Evolutionary conservation across 2,113 vertebrate species (phyloP), one percentile per base, ranked within the genome.

Genomic region (Columbina picui): DNA sequence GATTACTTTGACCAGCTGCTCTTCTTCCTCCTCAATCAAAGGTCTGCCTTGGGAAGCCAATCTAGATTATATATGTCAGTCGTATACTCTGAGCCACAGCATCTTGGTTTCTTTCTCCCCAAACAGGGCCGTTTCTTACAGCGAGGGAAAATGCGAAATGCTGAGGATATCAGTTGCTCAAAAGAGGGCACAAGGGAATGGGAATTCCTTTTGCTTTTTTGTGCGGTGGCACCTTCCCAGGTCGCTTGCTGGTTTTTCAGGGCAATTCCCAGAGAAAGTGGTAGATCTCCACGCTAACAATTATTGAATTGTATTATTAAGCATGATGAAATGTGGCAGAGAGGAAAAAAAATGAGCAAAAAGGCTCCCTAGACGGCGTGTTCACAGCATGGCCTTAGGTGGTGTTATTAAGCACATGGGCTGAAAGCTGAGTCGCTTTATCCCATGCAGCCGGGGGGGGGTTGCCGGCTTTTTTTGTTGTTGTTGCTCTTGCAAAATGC

Each of bases 1-100:
- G 97, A 98, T 98, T 97, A 98, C 94, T 96, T 97, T 95, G 97
- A 93, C 97, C 97, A 98, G 97, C 98, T 98, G 97, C 96, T 98
- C 96, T 97, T 96, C 96, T 97, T 97, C 96, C 89, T 97, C 94
- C 84, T 94, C 96, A 97, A 95, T 96, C 97, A 97, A 91, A 74
- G 84, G 83, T 96, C 95, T 93, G 95, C 91, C 94, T 92, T 88
- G 91, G 92, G 97, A 84, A 93, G 93, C 96, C 96, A 96, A 84
- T 96, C 96, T 94, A 94, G 96, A 96, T 94, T 93, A 90, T 95
- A 87, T 83, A 95, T 97, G 84, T 96, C 94, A 89, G 75, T 43
- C 77, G 83, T 82, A 85, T 34, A 76, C 86, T 93, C 71, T 93
- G 84, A 87, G 83, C 47, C 10, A 36, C 74, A 22, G 81, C 75